Conservation (phyloP, 2,797 vertebrate species). For the Enteromius trimaculatus region DNA sequence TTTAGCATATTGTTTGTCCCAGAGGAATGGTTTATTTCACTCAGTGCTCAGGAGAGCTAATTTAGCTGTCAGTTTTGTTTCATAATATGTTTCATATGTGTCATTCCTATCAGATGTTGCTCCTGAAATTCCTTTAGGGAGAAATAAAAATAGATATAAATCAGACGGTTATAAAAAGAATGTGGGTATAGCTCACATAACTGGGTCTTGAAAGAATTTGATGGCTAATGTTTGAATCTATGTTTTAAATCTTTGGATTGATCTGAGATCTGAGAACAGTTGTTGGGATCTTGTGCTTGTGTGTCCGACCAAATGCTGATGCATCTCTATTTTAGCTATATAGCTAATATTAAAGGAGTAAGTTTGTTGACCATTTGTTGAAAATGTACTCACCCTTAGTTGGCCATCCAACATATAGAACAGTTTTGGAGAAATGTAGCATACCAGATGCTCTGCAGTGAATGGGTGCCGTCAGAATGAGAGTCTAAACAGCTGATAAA, state of each 20-base stretch:
- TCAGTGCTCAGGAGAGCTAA: slow-evolving; percentile 1
- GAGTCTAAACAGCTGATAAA: not conserved
- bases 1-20: slow-evolving; percentile 6
- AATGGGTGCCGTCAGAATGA: not conserved
- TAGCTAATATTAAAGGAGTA: not conserved
- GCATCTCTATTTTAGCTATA: not conserved
- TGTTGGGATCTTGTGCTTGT: not conserved
- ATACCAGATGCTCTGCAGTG: not conserved
- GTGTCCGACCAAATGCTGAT: not conserved
- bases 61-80: slow-evolving; percentile 16
- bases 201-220: slow-evolving; percentile 5
- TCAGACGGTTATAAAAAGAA: not conserved
- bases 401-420: not conserved
- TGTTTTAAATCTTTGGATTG: not conserved
- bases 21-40: not conserved
- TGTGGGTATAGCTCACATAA: not conserved
- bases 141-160: not conserved
- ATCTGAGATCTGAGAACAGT: not conserved
- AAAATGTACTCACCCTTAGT: no score
- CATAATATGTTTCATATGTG: not conserved
- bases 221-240: not conserved
- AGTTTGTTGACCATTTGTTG: no score
- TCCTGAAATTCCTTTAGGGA: not conserved
- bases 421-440: not conserved
- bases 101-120: not conserved